phyloP scores from a whole-genome alignment of 2,797 vertebrate species.

The Centropyge bicolor region DNA sequence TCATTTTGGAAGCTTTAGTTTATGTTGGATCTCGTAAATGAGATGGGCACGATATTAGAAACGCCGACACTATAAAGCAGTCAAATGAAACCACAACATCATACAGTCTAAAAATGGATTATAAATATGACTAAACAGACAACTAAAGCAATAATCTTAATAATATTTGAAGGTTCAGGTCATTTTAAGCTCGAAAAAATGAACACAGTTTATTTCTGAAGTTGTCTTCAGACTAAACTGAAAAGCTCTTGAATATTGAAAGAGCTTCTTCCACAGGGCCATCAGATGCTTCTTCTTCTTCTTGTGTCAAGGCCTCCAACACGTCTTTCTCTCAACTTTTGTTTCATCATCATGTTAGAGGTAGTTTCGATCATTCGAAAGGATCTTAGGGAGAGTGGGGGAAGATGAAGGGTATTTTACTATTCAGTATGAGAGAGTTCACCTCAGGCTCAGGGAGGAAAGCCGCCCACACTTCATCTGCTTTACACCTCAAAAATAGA shows the following conservation, averaged over 20 bases:
- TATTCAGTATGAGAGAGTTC: constrained; percentile 23
- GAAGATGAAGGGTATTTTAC: constrained; percentile 46
- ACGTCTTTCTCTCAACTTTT: neutral
- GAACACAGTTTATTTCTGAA: constrained; percentile 17
- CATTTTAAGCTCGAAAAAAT: neutral
- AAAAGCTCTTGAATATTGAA: constrained; percentile 39
- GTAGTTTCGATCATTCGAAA: constrained; percentile 21
- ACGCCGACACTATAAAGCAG: neutral
- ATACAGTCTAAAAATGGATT: neutral
- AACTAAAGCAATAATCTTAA: constrained; percentile 1
- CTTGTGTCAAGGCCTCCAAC: neutral
- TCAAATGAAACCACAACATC: neutral
- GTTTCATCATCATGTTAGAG: constrained; percentile 23
- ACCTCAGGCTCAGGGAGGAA: constrained; percentile 52
- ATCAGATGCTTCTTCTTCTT: constrained; percentile 27
- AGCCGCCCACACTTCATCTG: constrained; percentile 55
- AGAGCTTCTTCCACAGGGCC: constrained; percentile 7
- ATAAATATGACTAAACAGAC: neutral
- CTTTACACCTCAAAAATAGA: constrained; percentile 45
- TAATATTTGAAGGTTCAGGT: neutral
- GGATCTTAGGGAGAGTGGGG: constrained; percentile 8
- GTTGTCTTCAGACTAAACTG: constrained; percentile 10
- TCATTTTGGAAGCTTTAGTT: neutral
- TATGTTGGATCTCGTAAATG: neutral
- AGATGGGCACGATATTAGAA: neutral